Evolutionary conservation across 1,140 invertebrate genomes (phyloP).

Genomic region (Bombus ignitus): DNA sequence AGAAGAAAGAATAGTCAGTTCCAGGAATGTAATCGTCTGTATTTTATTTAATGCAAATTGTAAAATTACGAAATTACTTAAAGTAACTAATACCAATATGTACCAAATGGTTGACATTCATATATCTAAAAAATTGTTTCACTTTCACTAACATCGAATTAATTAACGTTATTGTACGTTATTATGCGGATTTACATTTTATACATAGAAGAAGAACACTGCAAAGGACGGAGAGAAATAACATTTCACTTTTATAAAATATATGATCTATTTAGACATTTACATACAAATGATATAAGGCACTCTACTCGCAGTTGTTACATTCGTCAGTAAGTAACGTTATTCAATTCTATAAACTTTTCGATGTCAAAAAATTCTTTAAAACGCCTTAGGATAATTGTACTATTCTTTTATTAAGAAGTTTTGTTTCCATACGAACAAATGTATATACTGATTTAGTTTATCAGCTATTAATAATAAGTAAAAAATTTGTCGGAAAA

Average conservation of each 20-base stretch:
- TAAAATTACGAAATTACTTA: neutral
- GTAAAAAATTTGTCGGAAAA: neutral
- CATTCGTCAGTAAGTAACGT: slow-evolving; percentile 45
- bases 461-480: neutral
- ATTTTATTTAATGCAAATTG: neutral
- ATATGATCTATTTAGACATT: slow-evolving; percentile 56
- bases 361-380: slow-evolving; percentile 21
- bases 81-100: too few species aligned
- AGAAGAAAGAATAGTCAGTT: too few species aligned
- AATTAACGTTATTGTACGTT: too few species aligned
- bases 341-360: neutral
- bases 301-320: slow-evolving; percentile 30
- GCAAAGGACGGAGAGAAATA: slow-evolving; percentile 1
- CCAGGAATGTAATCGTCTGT: too few species aligned
- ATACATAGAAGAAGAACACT: neutral
- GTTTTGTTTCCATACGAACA: neutral
- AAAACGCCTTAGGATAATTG: neutral
- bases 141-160: too few species aligned
- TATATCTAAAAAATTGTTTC: too few species aligned
- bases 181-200: too few species aligned
- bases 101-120: too few species aligned
- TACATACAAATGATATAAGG: slow-evolving; percentile 36
- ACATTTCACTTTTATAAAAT: slow-evolving; percentile 45
- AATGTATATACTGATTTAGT: neutral
- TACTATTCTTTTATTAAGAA: too few species aligned